phyloP scores from a whole-genome alignment of 2,113 vertebrate genomes.

The Actenoides hombroni region DNA sequence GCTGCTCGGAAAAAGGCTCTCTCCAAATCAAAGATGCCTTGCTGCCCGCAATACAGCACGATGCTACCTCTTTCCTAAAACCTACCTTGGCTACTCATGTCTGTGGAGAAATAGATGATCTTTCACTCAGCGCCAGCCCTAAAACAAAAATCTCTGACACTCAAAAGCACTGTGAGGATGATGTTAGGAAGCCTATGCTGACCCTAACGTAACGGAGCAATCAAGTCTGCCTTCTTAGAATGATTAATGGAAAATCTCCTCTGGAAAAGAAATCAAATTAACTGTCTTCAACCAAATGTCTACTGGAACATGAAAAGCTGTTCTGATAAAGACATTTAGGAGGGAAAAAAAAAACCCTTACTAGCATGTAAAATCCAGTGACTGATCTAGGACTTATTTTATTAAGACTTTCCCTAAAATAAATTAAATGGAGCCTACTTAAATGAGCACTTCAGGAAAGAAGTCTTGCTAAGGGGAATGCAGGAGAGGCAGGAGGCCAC shows the following conservation, averaged over 20 bases:
- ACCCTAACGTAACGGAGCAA: conserved; percentile 77
- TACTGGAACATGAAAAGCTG: conserved; percentile 79
- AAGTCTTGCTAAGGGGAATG: neutral
- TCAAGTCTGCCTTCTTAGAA: conserved; percentile 75
- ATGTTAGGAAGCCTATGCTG: conserved; percentile 64
- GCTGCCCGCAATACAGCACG: neutral
- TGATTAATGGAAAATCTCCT: conserved; percentile 80
- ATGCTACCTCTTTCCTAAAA: conserved; percentile 3
- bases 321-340: conserved; percentile 74
- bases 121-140: neutral
- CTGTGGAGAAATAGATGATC: neutral
- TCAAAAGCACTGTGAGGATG: conserved; percentile 54
- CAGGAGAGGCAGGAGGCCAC: neutral
- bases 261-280: conserved; percentile 83
- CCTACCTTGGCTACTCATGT: neutral
- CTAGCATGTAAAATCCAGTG: conserved; percentile 66
- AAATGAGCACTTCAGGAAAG: conserved; percentile 38
- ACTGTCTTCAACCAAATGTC: conserved; percentile 81
- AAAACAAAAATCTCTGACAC: neutral
- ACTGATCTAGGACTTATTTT: conserved; percentile 74
- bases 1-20: neutral
- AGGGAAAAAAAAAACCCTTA: conserved; percentile 43
- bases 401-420: conserved; percentile 65
- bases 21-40: neutral
- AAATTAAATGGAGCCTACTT: conserved; percentile 64